These are phyloP conservation scores for Drosophila crucigera DNA, from an alignment of 2,888 invertebrate species.

Conservation along the genomic window DNA sequence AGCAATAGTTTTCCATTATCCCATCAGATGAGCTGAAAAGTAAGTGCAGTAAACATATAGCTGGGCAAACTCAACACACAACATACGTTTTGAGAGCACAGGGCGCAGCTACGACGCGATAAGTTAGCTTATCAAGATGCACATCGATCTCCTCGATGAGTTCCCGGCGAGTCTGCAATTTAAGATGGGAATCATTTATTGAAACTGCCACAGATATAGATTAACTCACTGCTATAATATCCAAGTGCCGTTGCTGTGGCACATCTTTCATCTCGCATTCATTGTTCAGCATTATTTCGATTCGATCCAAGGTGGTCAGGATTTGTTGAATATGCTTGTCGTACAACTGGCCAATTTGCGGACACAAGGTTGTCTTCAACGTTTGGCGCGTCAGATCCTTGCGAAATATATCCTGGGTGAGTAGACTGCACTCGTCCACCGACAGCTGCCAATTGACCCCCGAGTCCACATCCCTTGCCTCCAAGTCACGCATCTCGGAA, in stretches of 20 bases:
- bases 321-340: conserved; percentile 56
- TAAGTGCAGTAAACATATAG: not conserved
- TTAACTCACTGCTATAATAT: conserved; percentile 43
- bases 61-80: no score
- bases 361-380: conserved; percentile 39
- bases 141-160: conserved; percentile 48
- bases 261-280: conserved; percentile 37
- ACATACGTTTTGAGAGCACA: conserved; percentile 57
- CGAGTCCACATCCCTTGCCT: conserved; percentile 28
- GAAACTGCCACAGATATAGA: no score
- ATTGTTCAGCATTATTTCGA: conserved; percentile 35
- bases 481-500: conserved; percentile 50
- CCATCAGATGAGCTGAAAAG: conserved; percentile 42
- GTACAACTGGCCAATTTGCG: conserved; percentile 67
- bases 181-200: not conserved
- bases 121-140: conserved; percentile 56
- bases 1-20: conserved; percentile 64
- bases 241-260: conserved; percentile 10
- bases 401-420: conserved; percentile 67
- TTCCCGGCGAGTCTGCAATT: conserved; percentile 44
- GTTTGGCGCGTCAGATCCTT: conserved; percentile 63
- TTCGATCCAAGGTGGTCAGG: conserved; percentile 34
- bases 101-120: conserved; percentile 49
- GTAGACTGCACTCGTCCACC: conserved; percentile 75
- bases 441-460: conserved; percentile 70